Percentiles rank a stretch among this genome's conserved stretches.
phyloP scores from a whole-genome alignment of 2,888 invertebrate genomes.

The Brachylomia viminalis region DNA sequence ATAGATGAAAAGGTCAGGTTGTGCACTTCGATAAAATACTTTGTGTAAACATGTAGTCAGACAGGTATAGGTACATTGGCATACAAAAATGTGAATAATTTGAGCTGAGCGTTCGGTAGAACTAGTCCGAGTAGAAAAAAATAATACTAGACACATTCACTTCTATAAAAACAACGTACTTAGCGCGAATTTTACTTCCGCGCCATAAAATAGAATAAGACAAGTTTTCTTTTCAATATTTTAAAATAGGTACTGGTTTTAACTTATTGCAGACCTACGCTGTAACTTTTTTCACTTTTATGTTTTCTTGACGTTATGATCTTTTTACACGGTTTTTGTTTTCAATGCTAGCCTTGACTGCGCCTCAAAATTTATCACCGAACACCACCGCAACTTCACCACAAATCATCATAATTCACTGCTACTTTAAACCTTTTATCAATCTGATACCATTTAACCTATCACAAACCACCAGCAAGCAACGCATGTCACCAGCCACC shows the following conservation, averaged over 20 bases:
- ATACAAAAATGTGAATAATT: neutral
- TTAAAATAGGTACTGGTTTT: neutral
- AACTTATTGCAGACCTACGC: too few relatives aligned
- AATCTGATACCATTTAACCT: neutral
- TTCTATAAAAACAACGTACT: neutral
- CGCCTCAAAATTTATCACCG: neutral
- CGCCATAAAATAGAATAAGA: too few relatives aligned
- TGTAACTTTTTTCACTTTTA: neutral
- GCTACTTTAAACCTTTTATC: neutral
- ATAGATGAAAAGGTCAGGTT: conserved; percentile 25
- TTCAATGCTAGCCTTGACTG: neutral
- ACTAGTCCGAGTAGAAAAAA: neutral
- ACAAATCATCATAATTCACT: neutral
- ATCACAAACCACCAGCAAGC: too few relatives aligned
- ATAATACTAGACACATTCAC: neutral
- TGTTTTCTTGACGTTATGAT: neutral
- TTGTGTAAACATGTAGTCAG: neutral
- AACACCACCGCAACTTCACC: neutral
- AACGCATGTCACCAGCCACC: neutral
- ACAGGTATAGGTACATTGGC: too few relatives aligned
- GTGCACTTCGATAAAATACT: neutral
- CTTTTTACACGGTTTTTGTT: neutral
- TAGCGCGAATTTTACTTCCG: neutral
- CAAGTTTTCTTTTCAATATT: neutral
- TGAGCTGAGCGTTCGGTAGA: neutral